Conservation (phyloP, 1,140 invertebrate species). For the Drosophila ogumai region DNA sequence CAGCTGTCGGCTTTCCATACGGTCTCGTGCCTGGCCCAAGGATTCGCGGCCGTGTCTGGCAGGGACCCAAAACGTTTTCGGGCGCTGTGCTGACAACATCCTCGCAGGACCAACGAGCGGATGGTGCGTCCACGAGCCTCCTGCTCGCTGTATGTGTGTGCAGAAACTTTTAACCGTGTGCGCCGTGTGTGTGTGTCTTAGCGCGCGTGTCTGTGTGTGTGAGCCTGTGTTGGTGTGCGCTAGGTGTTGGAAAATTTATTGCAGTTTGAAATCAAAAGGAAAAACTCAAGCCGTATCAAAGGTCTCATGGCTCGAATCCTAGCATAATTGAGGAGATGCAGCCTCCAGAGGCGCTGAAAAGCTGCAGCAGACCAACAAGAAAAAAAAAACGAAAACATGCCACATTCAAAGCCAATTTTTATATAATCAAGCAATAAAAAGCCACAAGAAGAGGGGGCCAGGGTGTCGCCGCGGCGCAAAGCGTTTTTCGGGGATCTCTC, state of each 20-base stretch:
- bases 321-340: conserved; percentile 1
- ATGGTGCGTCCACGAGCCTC: conserved; percentile 64
- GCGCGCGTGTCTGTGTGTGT: conserved; percentile 42
- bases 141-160: conserved; percentile 55
- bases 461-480: conserved; percentile 21
- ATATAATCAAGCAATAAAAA: conserved; percentile 84
- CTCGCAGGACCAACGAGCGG: conserved; percentile 77
- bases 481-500: conserved; percentile 51
- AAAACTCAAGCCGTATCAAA: conserved; percentile 36
- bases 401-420: conserved; percentile 70
- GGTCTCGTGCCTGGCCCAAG: conserved; percentile 41
- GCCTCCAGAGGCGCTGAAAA: neutral
- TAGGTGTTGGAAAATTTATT: conserved; percentile 73
- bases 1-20: conserved; percentile 22
- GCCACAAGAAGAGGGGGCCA: conserved; percentile 32
- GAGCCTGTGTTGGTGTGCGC: conserved; percentile 36
- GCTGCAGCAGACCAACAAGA: conserved; percentile 4
- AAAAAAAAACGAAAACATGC: conserved; percentile 28
- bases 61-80: conserved; percentile 76
- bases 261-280: conserved; percentile 65
- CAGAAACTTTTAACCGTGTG: conserved; percentile 54
- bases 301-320: conserved; percentile 15
- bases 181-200: conserved; percentile 36
- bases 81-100: conserved; percentile 82
- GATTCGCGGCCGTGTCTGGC: conserved; percentile 45